Percentiles rank a stretch among this genome's conserved stretches.
Conservation (phyloP, 2,113 vertebrate species). For the Zosterops borbonicus region DNA sequence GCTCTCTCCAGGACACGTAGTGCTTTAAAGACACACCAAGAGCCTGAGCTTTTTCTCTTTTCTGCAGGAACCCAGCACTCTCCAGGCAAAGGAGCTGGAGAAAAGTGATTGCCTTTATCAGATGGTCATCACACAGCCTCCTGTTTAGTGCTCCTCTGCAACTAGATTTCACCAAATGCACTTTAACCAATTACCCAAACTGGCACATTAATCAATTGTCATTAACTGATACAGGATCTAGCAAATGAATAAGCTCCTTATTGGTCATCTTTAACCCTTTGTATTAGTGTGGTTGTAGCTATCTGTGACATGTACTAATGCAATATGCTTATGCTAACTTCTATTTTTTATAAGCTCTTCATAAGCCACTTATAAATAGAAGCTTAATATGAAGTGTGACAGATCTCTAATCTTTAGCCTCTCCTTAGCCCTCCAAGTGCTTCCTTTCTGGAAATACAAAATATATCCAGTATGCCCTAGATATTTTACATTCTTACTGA, state of each 20-base stretch:
- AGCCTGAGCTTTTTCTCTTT: background rate
- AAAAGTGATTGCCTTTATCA: background rate
- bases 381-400: conserved; percentile 56
- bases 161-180: background rate
- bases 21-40: background rate
- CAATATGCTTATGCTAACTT: conserved; percentile 13
- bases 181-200: background rate
- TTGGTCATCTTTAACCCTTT: background rate
- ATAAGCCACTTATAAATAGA: conserved; percentile 65
- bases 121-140: background rate
- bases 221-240: conserved; percentile 1
- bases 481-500: conserved; percentile 57
- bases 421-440: conserved; percentile 27
- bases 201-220: background rate
- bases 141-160: background rate
- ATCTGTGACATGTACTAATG: background rate
- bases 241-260: background rate
- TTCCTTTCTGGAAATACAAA: conserved; percentile 38
- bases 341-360: conserved; percentile 43
- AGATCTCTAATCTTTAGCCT: conserved; percentile 49
- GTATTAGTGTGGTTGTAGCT: background rate
- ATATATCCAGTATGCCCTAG: conserved; percentile 66
- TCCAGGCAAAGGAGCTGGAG: background rate
- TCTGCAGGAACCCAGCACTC: background rate
- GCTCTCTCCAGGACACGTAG: background rate